Conservation (phyloP, 53 echinoderm and acorn worm species). For the Actinopyga echinites region DNA sequence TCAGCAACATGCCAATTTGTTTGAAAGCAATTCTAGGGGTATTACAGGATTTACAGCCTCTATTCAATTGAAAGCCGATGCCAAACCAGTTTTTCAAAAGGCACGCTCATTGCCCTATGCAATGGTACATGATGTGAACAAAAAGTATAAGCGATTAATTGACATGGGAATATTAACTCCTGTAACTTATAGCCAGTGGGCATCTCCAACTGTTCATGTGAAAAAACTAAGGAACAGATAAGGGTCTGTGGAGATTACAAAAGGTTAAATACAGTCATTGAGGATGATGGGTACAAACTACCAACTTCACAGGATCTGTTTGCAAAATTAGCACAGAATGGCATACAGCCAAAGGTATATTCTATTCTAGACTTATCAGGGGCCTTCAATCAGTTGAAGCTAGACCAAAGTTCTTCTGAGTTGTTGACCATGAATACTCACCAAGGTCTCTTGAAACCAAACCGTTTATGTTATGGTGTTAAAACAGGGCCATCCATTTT, state of each 20-base stretch:
- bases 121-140: slow-evolving; percentile 27
- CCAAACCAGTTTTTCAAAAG: slow-evolving; percentile 48
- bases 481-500: slow-evolving; percentile 52
- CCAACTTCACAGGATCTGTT: slow-evolving; percentile 42
- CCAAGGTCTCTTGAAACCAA: slow-evolving; percentile 28
- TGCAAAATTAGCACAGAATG: slow-evolving; percentile 20
- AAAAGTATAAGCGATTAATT: slow-evolving; percentile 48
- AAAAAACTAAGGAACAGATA: slow-evolving; percentile 30
- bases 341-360: slow-evolving; percentile 41
- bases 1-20: slow-evolving; percentile 33
- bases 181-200: slow-evolving; percentile 50
- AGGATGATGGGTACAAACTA: slow-evolving; percentile 47
- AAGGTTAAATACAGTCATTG: slow-evolving; percentile 35
- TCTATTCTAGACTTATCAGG: slow-evolving; percentile 45
- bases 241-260: slow-evolving; percentile 49
- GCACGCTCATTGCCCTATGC: slow-evolving; percentile 48
- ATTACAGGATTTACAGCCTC: slow-evolving; percentile 52
- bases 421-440: slow-evolving; percentile 47
- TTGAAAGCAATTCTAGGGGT: slow-evolving; percentile 26
- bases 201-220: slow-evolving; percentile 50
- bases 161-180: slow-evolving; percentile 22
- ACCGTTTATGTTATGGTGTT: slow-evolving; percentile 38
- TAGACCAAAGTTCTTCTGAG: slow-evolving; percentile 29
- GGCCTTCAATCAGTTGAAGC: slow-evolving; percentile 38
- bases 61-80: slow-evolving; percentile 44